Evolutionary conservation across 2,888 invertebrate species (phyloP), one percentile per base, ranked within the genome.

Genomic region (Prosapia bicincta): DNA sequence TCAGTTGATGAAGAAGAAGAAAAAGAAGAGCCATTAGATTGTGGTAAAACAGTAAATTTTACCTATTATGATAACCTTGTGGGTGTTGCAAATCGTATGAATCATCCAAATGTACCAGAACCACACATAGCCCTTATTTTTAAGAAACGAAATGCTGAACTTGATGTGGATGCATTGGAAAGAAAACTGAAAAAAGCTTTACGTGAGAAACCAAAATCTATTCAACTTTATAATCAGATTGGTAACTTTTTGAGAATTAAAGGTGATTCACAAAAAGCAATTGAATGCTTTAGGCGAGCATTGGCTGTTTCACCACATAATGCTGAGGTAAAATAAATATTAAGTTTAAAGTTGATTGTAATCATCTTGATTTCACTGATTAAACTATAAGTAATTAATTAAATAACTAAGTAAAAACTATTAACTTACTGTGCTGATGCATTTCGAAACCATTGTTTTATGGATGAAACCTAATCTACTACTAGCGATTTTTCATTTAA

Each of bases 161-260:
- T 93, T 80, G 93, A 94, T 84, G 90, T 94, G 80, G 91, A 91
- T 84, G 88, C 90, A 26, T 85, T 94, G 78, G 94, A 94, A 82
- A 88, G 89, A 83, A 89, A 91, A 77, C 85, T 95, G 77, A 92
- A 92, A 83, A 93, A 92, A 84, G 92, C 92, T 13, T 94, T 93
- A 84, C 88, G 91, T 82, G 93, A 90, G 87, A 95, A 94, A 85
- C 93, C 94, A 76, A 92, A 92, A 82, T 93, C 93, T 73, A 92
- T 94, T 26, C 93, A 94, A 83, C 87, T 95, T 71, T 95, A 94
- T 84, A 96, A 95, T 84, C 94, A 96, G 85, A 95, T 96, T 82
- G 96, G 96, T 1, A 96, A 96, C 85, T 96, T 94, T 85, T 96
- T 94, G 94, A 89, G 95, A 79, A 93, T 96, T 80, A 94, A 95